phyloP scores from a whole-genome alignment of 2,797 vertebrate genomes.

The Loriculus beryllinus region DNA sequence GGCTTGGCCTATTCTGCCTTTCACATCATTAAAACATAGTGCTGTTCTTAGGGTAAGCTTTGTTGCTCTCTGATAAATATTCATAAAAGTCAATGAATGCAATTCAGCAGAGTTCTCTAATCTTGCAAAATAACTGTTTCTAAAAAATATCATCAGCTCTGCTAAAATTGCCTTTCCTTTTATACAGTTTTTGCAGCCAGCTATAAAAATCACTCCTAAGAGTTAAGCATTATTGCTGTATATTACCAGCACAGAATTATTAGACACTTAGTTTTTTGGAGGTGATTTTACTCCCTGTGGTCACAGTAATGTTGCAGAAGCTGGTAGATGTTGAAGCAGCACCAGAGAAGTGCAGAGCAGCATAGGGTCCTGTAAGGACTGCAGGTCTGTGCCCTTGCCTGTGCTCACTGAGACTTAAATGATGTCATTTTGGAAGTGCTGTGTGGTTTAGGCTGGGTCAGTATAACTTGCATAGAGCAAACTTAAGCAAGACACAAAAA shows the following conservation, averaged over 20 bases:
- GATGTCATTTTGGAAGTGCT: neutral
- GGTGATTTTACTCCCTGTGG: neutral
- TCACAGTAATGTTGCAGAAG: neutral
- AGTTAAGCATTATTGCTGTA: neutral
- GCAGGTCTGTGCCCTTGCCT: neutral
- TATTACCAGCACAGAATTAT: neutral
- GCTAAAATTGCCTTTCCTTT: neutral
- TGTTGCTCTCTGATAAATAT: slow-evolving; percentile 13
- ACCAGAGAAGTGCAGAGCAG: neutral
- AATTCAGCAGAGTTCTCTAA: neutral
- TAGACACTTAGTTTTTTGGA: neutral
- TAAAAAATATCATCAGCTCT: neutral
- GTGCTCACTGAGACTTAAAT: neutral
- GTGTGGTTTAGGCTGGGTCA: neutral
- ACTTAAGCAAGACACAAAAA: neutral
- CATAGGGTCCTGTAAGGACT: neutral
- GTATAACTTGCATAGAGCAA: neutral
- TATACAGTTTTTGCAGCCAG: neutral
- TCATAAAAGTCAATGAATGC: neutral
- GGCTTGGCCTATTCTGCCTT: neutral
- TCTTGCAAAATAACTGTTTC: neutral
- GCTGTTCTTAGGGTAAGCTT: neutral
- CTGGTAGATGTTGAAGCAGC: neutral
- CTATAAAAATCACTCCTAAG: neutral
- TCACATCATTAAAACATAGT: neutral